Evolutionary conservation across 2,113 vertebrate species (phyloP).

Genomic region (Ochotona curzoniae): DNA sequence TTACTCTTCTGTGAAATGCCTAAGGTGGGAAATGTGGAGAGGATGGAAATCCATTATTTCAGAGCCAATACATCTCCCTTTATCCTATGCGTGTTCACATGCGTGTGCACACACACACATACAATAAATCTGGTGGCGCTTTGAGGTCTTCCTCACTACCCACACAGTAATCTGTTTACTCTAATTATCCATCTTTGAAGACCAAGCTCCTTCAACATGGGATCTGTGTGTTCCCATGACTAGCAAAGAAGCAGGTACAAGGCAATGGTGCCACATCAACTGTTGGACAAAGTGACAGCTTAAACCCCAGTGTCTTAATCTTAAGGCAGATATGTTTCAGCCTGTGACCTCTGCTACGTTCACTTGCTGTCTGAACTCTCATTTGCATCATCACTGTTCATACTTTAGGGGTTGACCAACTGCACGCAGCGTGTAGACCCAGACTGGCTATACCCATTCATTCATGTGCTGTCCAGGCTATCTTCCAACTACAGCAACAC

Average conservation of each 20-base stretch:
- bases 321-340: not conserved
- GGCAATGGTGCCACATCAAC: too few species aligned
- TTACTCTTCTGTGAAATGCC: not conserved
- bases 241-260: not conserved
- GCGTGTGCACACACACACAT: not conserved
- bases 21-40: not conserved
- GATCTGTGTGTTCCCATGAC: not conserved
- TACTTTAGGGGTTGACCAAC: not conserved
- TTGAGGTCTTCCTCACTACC: not conserved
- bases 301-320: not conserved
- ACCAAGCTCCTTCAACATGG: not conserved
- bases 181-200: not conserved
- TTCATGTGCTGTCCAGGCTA: not conserved
- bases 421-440: not conserved
- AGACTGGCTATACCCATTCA: accelerated
- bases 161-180: not conserved
- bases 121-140: not conserved
- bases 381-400: not conserved
- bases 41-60: not conserved
- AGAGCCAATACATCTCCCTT: not conserved
- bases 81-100: not conserved
- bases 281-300: not conserved
- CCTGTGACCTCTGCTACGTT: not conserved
- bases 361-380: not conserved
- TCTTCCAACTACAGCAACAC: not conserved